A percentile compares a stretch with the other conserved stretches of the same genome.
Conservation (phyloP, 2,797 vertebrate species). For the Carapus acus region DNA sequence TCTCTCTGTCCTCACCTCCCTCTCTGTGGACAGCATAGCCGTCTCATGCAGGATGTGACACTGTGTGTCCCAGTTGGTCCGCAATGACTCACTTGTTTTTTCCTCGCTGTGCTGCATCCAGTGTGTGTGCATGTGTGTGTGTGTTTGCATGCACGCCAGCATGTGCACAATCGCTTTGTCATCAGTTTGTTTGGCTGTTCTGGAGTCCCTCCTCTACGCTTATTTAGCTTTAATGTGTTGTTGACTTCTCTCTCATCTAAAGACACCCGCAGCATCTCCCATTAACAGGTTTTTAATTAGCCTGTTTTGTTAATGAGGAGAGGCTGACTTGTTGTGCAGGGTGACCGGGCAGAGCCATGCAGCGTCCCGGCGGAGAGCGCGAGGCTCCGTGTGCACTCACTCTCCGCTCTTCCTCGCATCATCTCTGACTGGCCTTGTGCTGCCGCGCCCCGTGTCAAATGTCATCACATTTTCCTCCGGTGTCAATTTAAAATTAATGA, state of each 20-base stretch:
- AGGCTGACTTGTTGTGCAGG: conserved; percentile 41
- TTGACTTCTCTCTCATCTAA: conserved; percentile 31
- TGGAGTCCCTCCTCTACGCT: conserved; percentile 30
- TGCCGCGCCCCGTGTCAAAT: conserved; percentile 55
- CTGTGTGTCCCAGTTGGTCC: conserved; percentile 65
- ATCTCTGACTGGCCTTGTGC: conserved; percentile 3
- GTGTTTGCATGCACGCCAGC: conserved; percentile 14
- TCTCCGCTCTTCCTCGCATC: conserved; percentile 13
- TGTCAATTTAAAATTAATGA: conserved; percentile 22
- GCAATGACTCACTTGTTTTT: conserved; percentile 63
- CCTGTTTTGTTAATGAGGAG: conserved; percentile 68
- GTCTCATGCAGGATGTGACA: conserved; percentile 58
- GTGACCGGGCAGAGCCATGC: conserved; percentile 34
- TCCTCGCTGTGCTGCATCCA: conserved; percentile 31
- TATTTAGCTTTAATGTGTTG: conserved; percentile 11
- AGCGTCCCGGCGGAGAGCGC: conserved; percentile 27
- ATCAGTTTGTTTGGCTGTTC: conserved; percentile 38
- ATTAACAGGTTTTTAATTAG: conserved; percentile 72
- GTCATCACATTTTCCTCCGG: conserved; percentile 9
- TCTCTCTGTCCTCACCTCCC: conserved; percentile 1
- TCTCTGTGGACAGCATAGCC: conserved; percentile 2
- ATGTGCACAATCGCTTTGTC: conserved; percentile 31
- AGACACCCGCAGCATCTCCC: conserved; percentile 55
- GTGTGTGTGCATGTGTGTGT: conserved; percentile 21
- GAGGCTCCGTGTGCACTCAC: conserved; percentile 10